Percentiles rank a stretch among this genome's conserved stretches.
These are phyloP conservation scores for Procambarus clarkii DNA, from an alignment of 1,140 invertebrate species.

Conservation along the genomic window DNA sequence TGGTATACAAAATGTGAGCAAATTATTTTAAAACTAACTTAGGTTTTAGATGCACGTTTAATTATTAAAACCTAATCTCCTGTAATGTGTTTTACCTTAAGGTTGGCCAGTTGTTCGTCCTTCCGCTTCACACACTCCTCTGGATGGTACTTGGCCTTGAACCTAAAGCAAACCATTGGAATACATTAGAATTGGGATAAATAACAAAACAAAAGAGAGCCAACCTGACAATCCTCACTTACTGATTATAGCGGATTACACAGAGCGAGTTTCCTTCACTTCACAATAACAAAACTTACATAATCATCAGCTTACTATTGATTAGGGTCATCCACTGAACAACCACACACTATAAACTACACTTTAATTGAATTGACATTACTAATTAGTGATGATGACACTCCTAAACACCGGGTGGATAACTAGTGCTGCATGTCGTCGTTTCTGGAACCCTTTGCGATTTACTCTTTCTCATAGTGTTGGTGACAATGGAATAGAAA, in stretches of 20 bases:
- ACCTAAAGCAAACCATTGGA: slow-evolving; percentile 83
- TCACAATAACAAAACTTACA: slow-evolving; percentile 7
- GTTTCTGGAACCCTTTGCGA: slow-evolving; percentile 27
- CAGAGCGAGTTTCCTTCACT: slow-evolving; percentile 10
- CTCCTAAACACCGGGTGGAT: slow-evolving; percentile 20
- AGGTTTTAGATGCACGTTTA: no score
- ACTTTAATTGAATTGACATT: not conserved
- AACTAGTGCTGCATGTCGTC: slow-evolving; percentile 23
- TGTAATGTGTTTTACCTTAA: slow-evolving; percentile 79
- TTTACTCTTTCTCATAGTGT: not conserved
- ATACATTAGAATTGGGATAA: slow-evolving; percentile 24
- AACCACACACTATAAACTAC: slow-evolving; percentile 11
- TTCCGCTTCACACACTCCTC: slow-evolving; percentile 94
- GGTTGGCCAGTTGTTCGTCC: slow-evolving; percentile 87
- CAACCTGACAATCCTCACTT: slow-evolving; percentile 16
- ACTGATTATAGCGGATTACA: slow-evolving; percentile 1
- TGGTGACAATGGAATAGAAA: slow-evolving; percentile 20
- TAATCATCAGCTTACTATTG: not conserved
- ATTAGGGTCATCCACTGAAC: slow-evolving; percentile 22
- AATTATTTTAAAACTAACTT: no score
- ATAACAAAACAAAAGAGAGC: not conserved
- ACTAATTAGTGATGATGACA: not conserved
- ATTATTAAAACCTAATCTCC: no score
- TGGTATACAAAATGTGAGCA: no score
- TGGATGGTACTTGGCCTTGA: slow-evolving; percentile 99